Evolutionary conservation across 2,113 vertebrate genomes (phyloP), one percentile per base, ranked within the genome.

Genomic region (Apteryx mantelli): DNA sequence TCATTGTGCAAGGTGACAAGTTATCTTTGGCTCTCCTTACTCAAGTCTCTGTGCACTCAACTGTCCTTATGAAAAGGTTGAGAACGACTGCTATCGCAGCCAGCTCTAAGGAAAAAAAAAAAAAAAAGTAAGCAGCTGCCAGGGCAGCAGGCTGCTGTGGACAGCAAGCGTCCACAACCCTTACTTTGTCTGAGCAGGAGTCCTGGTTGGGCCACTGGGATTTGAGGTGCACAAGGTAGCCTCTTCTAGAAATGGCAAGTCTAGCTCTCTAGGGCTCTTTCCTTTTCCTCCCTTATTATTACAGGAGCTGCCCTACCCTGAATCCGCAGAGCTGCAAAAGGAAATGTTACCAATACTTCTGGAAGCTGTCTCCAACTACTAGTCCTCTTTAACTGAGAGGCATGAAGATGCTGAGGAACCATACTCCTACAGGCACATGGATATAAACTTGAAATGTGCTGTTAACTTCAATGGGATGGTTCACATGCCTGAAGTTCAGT

Each of bases 341-440:
- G 50, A 93, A 88, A 87, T 73, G 38, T 56, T 76, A 81, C 44
- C 91, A 75, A 7, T 34, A 34, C 25, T 66, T 53, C 48, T 1
- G 2, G 81, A 87, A 95, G 74, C 36, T 93, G 96, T 44, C 77
- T 95, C 26, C 75, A 73, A 85, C 85, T 91, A 48, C 66, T 36
- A 92, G 50, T 28, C 75, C 92, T 28, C 70, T 73, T 93, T 77
- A 89, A 85, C 26, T 1, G 0, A 89, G 46, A 85, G 66, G 34
- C 30, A 36, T 53, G 86, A 73, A 91, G 91, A 80, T 74, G 79
- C 53, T 53, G 75, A 91, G 64, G 53, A 32, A 66, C n/a, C 5
- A 5, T 64, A 65, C 80, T 74, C 36, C 78, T 91, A 77, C 78
- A 88, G 84, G 92, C 63, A 88, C 84, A 46, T 42, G 78, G 70